Percentiles rank a stretch among this genome's conserved stretches.
Evolutionary conservation across 2,888 invertebrate genomes (phyloP).

Genomic region (Carabus problematicus): DNA sequence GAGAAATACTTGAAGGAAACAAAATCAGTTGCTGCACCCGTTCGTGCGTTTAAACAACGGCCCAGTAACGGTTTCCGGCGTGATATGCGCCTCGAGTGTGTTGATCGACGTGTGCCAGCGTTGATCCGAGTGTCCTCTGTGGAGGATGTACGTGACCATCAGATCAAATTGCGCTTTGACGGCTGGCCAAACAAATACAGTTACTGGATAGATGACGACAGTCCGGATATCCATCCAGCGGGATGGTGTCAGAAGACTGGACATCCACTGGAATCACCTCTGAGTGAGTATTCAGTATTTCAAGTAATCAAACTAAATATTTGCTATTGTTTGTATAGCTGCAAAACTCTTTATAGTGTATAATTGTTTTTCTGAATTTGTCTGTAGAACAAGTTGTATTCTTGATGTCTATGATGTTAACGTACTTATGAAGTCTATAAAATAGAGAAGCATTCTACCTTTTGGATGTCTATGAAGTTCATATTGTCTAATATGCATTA

Average conservation of each 20-base stretch:
- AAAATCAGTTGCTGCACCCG: constrained; percentile 77
- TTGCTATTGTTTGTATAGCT: too few species aligned
- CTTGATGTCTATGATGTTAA: too few species aligned
- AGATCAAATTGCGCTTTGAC: constrained; percentile 82
- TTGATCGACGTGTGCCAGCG: constrained; percentile 82
- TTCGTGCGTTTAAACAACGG: constrained; percentile 82
- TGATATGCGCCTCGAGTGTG: constrained; percentile 88
- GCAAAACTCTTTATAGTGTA: too few species aligned
- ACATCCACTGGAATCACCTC: constrained; percentile 85
- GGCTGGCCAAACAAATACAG: constrained; percentile 87
- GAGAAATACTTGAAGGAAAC: constrained; percentile 80
- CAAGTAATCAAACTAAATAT: too few species aligned
- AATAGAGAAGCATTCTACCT: too few species aligned
- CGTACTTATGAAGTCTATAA: too few species aligned
- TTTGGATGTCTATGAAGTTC: too few species aligned
- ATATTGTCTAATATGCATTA: too few species aligned
- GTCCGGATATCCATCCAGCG: constrained; percentile 87
- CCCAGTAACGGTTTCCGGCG: constrained; percentile 79
- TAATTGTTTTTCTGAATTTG: too few species aligned
- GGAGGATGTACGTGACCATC: constrained; percentile 76
- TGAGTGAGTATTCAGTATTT: constrained; percentile 65
- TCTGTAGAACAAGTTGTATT: too few species aligned
- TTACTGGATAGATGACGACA: constrained; percentile 91
- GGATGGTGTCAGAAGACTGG: constrained; percentile 91
- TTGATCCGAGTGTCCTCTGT: constrained; percentile 87